These are phyloP conservation scores for Halesus radiatus DNA, from an alignment of 1,140 invertebrate species.

Conservation along the genomic window DNA sequence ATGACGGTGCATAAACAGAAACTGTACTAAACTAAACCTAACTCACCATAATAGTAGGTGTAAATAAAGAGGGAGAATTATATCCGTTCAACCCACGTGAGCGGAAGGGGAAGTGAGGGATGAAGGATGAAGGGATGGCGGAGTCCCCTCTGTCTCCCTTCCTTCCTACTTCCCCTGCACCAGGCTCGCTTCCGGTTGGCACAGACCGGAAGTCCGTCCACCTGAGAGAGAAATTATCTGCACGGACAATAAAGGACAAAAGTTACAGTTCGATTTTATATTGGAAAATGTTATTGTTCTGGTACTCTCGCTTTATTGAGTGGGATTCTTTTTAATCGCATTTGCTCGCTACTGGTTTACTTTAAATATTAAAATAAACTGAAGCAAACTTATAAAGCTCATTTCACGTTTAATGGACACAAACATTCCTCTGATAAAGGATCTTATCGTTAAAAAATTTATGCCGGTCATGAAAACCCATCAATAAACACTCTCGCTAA, in stretches of 20 bases:
- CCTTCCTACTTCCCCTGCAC: neutral
- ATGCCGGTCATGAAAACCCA: too few relatives aligned
- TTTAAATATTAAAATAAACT: too few relatives aligned
- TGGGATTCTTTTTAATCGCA: too few relatives aligned
- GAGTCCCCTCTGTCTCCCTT: too few relatives aligned
- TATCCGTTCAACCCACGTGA: neutral
- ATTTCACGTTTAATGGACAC: too few relatives aligned
- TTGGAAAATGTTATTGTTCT: too few relatives aligned
- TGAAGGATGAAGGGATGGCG: neutral
- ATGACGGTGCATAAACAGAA: constrained; percentile 1
- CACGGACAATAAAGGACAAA: constrained; percentile 19
- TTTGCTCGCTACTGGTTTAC: too few relatives aligned
- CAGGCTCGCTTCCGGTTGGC: constrained; percentile 1
- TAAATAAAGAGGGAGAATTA: constrained; percentile 3
- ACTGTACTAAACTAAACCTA: neutral
- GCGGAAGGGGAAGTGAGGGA: neutral
- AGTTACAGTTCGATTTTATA: constrained; percentile 3
- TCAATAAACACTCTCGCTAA: too few relatives aligned
- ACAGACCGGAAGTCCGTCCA: constrained; percentile 18
- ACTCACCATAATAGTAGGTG: neutral
- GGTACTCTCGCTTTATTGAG: too few relatives aligned
- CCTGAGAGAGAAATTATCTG: constrained; percentile 27
- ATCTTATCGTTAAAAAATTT: too few relatives aligned
- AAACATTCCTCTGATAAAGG: too few relatives aligned
- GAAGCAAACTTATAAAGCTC: too few relatives aligned